Evolutionary conservation across 2,888 invertebrate genomes (phyloP), one percentile per base, ranked within the genome.

Genomic region (Leptopilina syphax): DNA sequence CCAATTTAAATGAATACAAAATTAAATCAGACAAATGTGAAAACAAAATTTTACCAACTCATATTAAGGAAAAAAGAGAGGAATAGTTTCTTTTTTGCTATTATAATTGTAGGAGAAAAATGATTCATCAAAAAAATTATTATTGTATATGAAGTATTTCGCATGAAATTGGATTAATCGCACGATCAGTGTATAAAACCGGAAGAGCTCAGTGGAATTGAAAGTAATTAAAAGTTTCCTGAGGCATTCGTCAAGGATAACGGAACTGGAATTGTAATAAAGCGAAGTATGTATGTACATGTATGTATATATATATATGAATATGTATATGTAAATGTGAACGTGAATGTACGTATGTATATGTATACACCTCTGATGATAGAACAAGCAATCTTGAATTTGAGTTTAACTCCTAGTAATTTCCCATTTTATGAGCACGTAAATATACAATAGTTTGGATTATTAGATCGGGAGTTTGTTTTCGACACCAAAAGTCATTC

Each of bases 221-320:
- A 73, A 57, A 73, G 54, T 73, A 73, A 73, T 57, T 73, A 73
- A 54, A 73, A 57, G 73, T 73, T 73, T 73, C n/a, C 54, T 34
- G 57, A 34, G 34, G 50, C 34, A 73, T 73, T 73, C 73, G 57
- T 73, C 73, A 73, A 73, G 54, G 73, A 73, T 70, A 54, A 27
- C 70, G 70, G 13, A 70, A 54, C 27, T 13, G 50, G 54, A 54
- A 70, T 70, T 70, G 54, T 54, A 70, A 54, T 70, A 54, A 70
- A 54, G 54, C 24, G 44, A 44, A 50, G 12, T 50, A 47, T 10
- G 12, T 50, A 50, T 50, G 50, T 8, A 50, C 9, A 50, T 50
- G 50, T 8, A 50, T 50, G 50, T 50, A 50, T 50, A 50, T 10
- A 50, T 47, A 4, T 47, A 47, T 47, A 47, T 47, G 10, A 9